Evolutionary conservation across 2,113 vertebrate species (phyloP), one percentile per base, ranked within the genome.

Genomic region (Caranx ignobilis): DNA sequence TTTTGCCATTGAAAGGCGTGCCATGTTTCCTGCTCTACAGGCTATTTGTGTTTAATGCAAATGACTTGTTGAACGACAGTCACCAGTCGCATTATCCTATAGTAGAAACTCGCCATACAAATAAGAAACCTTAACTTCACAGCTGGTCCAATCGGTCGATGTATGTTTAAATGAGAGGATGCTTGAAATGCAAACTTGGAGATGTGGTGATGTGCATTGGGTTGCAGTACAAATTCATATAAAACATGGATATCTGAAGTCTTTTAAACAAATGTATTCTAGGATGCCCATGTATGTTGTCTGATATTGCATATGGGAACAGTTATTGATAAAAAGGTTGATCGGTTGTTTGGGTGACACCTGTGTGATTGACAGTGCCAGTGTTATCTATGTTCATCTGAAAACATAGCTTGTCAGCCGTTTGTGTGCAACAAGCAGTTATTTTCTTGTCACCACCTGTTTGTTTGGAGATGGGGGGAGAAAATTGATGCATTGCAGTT

Each of bases 1-100:
- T 47, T 52, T 0, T 16, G 32, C 18, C 3, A 2, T 26, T 59
- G 21, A 5, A 56, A 43, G 15, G 10, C 12, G 13, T 1, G 3
- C 0, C 55, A 19, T 43, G 65, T 54, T 67, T 65, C 48, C 37
- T 56, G 34, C 34, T 41, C 9, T 12, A 12, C 12, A 57, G 35
- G 13, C 8, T 64, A 34, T 55, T 59, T 31, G 15, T 50, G 10
- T 1, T 11, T 54, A 0, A 79, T 81, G 66, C 70, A 81, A 81
- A 86, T 68, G 0, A 59, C 31, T 39, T 41, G 2, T n/a, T 69
- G 8, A 12, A 43, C 57, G 16, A 7, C 15, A 34, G 3, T 18
- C 18, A 5, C 9, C 7, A 11, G 45, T 73, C 63, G 55, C 43
- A 2, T 77, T n/a, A 18, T 45, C 1, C 21, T 41, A 7, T 43